A percentile compares a stretch with the other conserved stretches of the same genome.
Evolutionary conservation across 2,797 vertebrate genomes (phyloP).

Genomic region (Hemibagrus guttatus): DNA sequence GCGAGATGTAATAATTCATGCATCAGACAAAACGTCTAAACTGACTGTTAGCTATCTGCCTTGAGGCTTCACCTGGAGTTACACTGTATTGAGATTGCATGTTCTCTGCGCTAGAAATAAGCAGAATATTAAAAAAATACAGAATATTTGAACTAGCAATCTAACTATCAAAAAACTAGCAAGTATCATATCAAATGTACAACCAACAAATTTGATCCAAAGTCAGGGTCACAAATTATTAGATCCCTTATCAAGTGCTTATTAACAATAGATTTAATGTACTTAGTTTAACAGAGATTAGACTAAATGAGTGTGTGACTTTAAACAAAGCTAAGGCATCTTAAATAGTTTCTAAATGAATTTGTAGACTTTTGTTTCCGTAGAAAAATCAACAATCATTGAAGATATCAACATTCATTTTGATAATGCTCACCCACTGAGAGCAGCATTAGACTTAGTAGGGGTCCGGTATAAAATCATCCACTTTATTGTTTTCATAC

Average conservation of each 20-base stretch:
- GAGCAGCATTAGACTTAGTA: neutral
- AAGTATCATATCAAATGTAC: neutral
- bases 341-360: neutral
- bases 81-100: neutral
- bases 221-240: neutral
- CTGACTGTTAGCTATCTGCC: neutral
- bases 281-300: neutral
- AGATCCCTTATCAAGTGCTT: neutral
- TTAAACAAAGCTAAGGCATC: neutral
- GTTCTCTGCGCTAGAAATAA: neutral
- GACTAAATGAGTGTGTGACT: neutral
- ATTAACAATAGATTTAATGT: neutral
- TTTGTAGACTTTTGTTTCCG: neutral
- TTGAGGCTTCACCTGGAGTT: neutral
- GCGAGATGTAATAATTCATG: neutral
- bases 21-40: neutral
- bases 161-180: neutral
- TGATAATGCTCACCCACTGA: neutral
- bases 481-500: neutral
- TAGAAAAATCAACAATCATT: neutral
- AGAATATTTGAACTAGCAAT: neutral
- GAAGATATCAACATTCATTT: neutral
- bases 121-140: neutral
- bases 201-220: neutral
- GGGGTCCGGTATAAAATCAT: neutral